Percentiles rank a stretch among this genome's conserved stretches.
Conservation (phyloP, 2,888 invertebrate genomes). For the Platerodrilus igneus region DNA sequence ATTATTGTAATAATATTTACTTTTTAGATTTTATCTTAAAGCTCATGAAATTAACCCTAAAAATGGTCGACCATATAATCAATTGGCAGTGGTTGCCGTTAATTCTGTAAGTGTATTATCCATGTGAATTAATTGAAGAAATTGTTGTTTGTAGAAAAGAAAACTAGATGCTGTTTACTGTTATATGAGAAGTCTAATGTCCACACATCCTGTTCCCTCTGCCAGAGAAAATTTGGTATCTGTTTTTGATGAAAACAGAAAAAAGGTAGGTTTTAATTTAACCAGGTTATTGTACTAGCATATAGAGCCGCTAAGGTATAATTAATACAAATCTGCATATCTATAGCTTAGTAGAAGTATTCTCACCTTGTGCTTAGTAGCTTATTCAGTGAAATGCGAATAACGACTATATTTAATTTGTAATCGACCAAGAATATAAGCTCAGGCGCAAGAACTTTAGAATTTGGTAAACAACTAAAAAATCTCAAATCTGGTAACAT, state of each 20-base stretch:
- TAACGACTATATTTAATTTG: no score
- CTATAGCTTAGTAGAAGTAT: no score
- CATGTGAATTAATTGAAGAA: conserved; percentile 5
- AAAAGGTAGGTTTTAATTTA: conserved; percentile 61
- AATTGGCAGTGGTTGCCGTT: conserved; percentile 85
- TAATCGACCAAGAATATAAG: no score
- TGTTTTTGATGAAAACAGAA: conserved; percentile 88
- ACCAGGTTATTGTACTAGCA: no score
- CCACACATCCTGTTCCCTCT: conserved; percentile 87
- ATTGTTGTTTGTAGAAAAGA: conserved; percentile 64
- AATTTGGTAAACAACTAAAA: no score
- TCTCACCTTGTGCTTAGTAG: no score
- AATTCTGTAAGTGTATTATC: conserved; percentile 70
- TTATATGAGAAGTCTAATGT: conserved; percentile 92
- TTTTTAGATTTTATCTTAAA: conserved; percentile 77
- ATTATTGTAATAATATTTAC: conserved; percentile 6
- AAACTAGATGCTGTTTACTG: conserved; percentile 96
- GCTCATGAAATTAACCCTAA: conserved; percentile 92
- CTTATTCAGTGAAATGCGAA: no score
- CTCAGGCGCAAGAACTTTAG: no score
- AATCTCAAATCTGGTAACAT: no score
- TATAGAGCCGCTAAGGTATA: no score
- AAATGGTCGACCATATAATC: conserved; percentile 93
- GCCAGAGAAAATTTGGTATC: conserved; percentile 85
- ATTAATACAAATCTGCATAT: no score